Percentiles rank a stretch among this genome's conserved stretches.
phyloP scores from a whole-genome alignment of 1,140 invertebrate genomes.

The Fopius arisanus region DNA sequence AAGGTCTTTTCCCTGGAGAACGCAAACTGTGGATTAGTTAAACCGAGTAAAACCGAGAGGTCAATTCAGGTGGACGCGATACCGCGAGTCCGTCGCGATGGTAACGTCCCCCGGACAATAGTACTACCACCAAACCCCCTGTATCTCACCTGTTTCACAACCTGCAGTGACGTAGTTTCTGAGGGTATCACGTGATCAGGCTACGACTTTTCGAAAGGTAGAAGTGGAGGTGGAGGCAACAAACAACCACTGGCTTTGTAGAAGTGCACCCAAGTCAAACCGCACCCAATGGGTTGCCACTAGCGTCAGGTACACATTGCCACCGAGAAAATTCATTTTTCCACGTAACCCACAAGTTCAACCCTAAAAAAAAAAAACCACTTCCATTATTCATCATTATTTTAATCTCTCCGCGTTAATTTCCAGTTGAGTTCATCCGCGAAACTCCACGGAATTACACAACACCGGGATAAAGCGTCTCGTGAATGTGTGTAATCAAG shows the following conservation, averaged over 20 bases:
- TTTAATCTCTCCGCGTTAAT: no score
- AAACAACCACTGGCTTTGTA: conserved; percentile 30
- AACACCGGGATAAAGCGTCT: background rate
- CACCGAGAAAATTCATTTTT: background rate
- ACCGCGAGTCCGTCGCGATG: background rate
- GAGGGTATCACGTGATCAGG: conserved; percentile 36
- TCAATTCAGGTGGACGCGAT: background rate
- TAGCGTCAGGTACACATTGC: background rate
- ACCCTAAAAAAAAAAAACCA: no score
- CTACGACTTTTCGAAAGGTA: conserved; percentile 42
- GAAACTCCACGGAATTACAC: background rate
- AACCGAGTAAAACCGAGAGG: background rate
- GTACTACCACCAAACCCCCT: background rate
- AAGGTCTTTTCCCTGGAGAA: background rate
- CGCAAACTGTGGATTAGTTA: no score
- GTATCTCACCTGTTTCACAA: conserved; percentile 63
- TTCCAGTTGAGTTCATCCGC: background rate
- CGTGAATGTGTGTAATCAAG: background rate
- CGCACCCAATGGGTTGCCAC: conserved; percentile 52
- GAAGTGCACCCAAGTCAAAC: conserved; percentile 46
- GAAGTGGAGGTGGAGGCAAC: background rate
- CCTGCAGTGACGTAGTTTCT: conserved; percentile 57
- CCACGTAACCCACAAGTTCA: background rate
- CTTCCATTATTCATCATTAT: no score
- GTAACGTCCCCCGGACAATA: background rate